Conservation (phyloP, 2,888 invertebrate genomes). For the Volucella bombylans region DNA sequence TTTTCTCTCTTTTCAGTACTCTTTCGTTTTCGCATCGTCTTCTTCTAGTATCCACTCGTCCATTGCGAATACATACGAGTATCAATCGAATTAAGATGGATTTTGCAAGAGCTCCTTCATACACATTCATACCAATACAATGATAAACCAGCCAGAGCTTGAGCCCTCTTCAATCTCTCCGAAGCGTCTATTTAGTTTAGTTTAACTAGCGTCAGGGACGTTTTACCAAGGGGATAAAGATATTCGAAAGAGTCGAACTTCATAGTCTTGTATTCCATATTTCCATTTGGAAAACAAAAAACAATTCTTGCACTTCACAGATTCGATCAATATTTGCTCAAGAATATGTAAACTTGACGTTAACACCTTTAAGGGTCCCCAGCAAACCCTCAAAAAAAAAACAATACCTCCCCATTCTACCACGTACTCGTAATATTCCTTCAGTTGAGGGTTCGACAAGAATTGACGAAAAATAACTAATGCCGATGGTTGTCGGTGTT, state of each 20-base stretch:
- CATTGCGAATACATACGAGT: slow-evolving; percentile 31
- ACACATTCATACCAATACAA: neutral
- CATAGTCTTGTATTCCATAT: slow-evolving; percentile 33
- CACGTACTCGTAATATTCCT: neutral
- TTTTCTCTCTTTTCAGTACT: neutral
- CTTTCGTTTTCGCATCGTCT: neutral
- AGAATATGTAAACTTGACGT: slow-evolving; percentile 45
- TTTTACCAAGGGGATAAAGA: no score
- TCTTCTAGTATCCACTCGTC: slow-evolving; percentile 35
- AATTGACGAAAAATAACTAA: slow-evolving; percentile 16
- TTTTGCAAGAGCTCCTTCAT: slow-evolving; percentile 8
- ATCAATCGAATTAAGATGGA: slow-evolving; percentile 17
- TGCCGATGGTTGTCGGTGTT: slow-evolving; percentile 14
- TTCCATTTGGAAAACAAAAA: slow-evolving; percentile 59
- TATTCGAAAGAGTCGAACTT: slow-evolving; percentile 15
- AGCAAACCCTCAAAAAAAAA: slow-evolving; percentile 4
- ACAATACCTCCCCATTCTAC: no score
- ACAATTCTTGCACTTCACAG: slow-evolving; percentile 60
- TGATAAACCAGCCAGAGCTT: neutral
- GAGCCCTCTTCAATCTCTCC: slow-evolving; percentile 25
- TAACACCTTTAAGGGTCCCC: neutral
- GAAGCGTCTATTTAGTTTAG: slow-evolving; percentile 37
- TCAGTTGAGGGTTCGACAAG: neutral
- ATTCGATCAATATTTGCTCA: slow-evolving; percentile 63
- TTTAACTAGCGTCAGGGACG: neutral